Conservation (phyloP, 2,113 vertebrate species). For the Xenopus laevis region DNA sequence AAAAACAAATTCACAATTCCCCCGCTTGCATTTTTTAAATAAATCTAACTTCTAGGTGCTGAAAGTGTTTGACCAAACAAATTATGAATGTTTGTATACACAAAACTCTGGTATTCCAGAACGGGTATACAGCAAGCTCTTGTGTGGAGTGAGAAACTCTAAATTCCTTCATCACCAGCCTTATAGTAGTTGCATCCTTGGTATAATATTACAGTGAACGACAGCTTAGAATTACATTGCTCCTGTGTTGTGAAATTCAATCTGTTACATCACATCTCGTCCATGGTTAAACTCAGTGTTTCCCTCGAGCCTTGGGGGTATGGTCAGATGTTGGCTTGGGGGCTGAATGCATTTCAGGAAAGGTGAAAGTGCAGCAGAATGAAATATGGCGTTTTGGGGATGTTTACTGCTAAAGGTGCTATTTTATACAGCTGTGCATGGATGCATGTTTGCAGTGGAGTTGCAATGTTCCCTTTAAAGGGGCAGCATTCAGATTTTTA, state of each 20-base stretch:
- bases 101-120: constrained; percentile 3
- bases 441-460: too few relatives aligned
- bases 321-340: background rate
- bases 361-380: too few relatives aligned
- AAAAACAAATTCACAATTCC: constrained; percentile 1
- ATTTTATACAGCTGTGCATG: too few relatives aligned
- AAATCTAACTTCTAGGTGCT: background rate
- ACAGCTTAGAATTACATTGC: constrained; percentile 42
- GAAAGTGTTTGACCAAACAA: accelerated
- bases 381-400: too few relatives aligned
- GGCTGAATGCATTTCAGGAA: background rate
- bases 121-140: background rate
- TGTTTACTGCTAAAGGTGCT: too few relatives aligned
- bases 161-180: constrained; percentile 16
- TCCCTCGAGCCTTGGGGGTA: background rate
- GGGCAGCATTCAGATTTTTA: too few relatives aligned
- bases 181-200: constrained; percentile 9
- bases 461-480: too few relatives aligned
- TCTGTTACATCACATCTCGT: constrained; percentile 5
- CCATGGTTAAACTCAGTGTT: constrained; percentile 9
- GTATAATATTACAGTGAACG: constrained; percentile 14
- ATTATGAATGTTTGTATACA: constrained; percentile 20
- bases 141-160: background rate
- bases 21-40: constrained; percentile 1
- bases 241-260: constrained; percentile 48